A percentile compares a stretch with the other conserved stretches of the same genome.
Evolutionary conservation across 2,113 vertebrate genomes (phyloP).

Genomic region (Numenius arquata): DNA sequence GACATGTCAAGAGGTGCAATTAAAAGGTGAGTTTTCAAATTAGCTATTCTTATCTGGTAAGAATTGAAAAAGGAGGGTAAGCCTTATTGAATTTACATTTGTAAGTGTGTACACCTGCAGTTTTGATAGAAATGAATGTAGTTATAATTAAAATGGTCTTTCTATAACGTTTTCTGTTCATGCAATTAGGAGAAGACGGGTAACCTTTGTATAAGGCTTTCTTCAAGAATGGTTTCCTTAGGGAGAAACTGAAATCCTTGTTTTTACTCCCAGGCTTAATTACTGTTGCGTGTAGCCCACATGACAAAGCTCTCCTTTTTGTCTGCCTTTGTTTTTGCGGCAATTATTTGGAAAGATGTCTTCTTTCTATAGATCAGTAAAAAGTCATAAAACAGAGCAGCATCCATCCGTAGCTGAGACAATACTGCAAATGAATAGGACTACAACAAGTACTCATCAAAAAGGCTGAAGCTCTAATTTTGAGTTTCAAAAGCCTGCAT

Average conservation of each 20-base stretch:
- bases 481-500: background rate
- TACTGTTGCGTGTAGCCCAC: background rate
- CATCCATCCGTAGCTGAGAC: background rate
- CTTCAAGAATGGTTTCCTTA: constrained; percentile 17
- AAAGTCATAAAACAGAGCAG: background rate
- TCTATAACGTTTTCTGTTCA: constrained; percentile 28
- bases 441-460: background rate
- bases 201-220: constrained; percentile 10
- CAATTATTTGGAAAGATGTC: background rate
- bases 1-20: constrained; percentile 33
- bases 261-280: constrained; percentile 42
- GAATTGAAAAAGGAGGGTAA: constrained; percentile 33
- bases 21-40: constrained; percentile 53
- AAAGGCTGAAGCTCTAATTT: background rate
- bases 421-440: background rate
- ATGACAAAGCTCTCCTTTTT: background rate
- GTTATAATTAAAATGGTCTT: constrained; percentile 55
- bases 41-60: constrained; percentile 23
- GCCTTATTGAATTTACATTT: constrained; percentile 44
- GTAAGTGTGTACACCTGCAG: constrained; percentile 15
- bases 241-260: background rate
- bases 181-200: constrained; percentile 26
- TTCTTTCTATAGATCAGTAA: background rate
- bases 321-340: background rate
- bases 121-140: constrained; percentile 39